phyloP scores from a whole-genome alignment of 2,113 vertebrate genomes.

The Terrapene triunguis region DNA sequence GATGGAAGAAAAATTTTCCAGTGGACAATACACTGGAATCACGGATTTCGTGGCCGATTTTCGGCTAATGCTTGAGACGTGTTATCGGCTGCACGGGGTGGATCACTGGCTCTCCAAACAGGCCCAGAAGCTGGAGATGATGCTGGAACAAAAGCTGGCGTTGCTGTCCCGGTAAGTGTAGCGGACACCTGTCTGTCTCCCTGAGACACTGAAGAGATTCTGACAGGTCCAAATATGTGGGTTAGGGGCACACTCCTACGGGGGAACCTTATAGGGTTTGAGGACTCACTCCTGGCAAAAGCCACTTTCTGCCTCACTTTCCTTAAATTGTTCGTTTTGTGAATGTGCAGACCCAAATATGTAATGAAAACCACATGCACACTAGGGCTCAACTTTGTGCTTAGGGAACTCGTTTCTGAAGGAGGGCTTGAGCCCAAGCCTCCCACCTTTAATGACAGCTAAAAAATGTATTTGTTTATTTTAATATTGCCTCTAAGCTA shows the following conservation, averaged over 20 bases:
- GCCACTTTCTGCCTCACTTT: background rate
- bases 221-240: background rate
- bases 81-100: slow-evolving; percentile 92
- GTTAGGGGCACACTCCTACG: background rate
- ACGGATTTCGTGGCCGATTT: slow-evolving; percentile 96
- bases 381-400: background rate
- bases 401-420: background rate
- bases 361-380: background rate
- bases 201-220: background rate
- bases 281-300: background rate
- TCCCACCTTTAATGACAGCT: too few relatives aligned
- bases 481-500: too few relatives aligned
- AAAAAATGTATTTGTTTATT: background rate
- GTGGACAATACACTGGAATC: slow-evolving; percentile 88
- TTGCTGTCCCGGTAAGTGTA: slow-evolving; percentile 90
- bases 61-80: slow-evolving; percentile 93
- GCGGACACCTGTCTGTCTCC: rapidly evolving
- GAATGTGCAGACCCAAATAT: background rate
- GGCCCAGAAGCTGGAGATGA: slow-evolving; percentile 95
- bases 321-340: background rate
- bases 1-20: slow-evolving; percentile 92
- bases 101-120: slow-evolving; percentile 98
- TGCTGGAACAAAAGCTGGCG: slow-evolving; percentile 96
- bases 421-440: background rate
- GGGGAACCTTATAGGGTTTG: background rate